Conservation (phyloP, 2,113 vertebrate species). For the Bostrychus sinensis region DNA sequence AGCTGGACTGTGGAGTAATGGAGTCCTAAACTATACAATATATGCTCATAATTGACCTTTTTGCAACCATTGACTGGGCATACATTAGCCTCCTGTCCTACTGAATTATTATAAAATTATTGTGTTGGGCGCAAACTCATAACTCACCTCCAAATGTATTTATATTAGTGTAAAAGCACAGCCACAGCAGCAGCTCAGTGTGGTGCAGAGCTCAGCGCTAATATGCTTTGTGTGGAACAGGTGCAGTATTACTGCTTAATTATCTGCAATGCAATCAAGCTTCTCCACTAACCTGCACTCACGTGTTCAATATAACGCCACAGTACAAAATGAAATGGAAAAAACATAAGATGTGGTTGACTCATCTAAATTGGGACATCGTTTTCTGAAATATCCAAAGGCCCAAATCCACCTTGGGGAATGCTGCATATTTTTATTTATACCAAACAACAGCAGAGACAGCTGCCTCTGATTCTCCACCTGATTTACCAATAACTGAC, state of each 20-base stretch:
- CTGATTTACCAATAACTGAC: slow-evolving; percentile 62
- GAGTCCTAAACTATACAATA: slow-evolving; percentile 11
- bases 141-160: not conserved
- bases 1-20: not conserved
- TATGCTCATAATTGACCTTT: slow-evolving; percentile 20
- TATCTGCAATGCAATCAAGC: slow-evolving; percentile 14
- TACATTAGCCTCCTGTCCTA: slow-evolving; percentile 13
- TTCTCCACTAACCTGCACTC: not conserved
- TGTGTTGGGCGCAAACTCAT: slow-evolving; percentile 5
- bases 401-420: slow-evolving; percentile 22
- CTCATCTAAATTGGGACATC: not conserved
- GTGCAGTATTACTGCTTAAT: slow-evolving; percentile 31
- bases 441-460: slow-evolving; percentile 31
- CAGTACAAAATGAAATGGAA: not conserved
- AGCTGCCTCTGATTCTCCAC: slow-evolving; percentile 57
- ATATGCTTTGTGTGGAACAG: slow-evolving; percentile 24
- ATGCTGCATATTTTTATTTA: slow-evolving; percentile 29
- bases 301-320: not conserved
- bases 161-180: not conserved
- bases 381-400: slow-evolving; percentile 1
- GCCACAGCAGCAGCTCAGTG: not conserved
- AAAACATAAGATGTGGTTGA: not conserved
- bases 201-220: slow-evolving; percentile 6
- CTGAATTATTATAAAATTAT: slow-evolving; percentile 17
- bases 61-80: slow-evolving; percentile 14